phyloP scores from a whole-genome alignment of 2,888 invertebrate species.

The Thalpophila matura region DNA sequence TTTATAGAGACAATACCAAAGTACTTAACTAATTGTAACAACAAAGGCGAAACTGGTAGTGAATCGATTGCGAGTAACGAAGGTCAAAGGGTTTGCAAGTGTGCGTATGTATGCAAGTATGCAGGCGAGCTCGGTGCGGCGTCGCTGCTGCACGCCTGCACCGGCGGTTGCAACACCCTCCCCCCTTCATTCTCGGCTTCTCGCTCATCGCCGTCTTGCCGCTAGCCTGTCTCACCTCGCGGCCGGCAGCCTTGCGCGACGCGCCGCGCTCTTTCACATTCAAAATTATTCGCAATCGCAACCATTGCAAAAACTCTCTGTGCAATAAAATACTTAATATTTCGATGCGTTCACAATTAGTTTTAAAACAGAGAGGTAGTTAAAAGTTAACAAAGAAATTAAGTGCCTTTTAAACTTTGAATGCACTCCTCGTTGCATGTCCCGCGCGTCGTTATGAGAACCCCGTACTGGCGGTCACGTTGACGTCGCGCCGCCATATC shows the following conservation, averaged over 20 bases:
- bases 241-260: slow-evolving; percentile 91
- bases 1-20: slow-evolving; percentile 55
- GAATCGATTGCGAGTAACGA: slow-evolving; percentile 88
- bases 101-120: slow-evolving; percentile 90
- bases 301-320: slow-evolving; percentile 90
- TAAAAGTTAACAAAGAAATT: slow-evolving; percentile 79
- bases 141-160: slow-evolving; percentile 91
- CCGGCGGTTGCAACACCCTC: slow-evolving; percentile 91
- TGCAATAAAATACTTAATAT: slow-evolving; percentile 87
- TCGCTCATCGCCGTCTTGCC: slow-evolving; percentile 90
- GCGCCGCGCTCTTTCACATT: slow-evolving; percentile 91
- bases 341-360: slow-evolving; percentile 84
- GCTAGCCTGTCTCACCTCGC: slow-evolving; percentile 91
- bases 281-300: slow-evolving; percentile 91
- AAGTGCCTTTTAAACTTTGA: slow-evolving; percentile 88
- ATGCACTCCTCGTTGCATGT: slow-evolving; percentile 92
- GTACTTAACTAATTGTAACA: slow-evolving; percentile 76
- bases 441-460: slow-evolving; percentile 95
- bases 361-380: slow-evolving; percentile 83
- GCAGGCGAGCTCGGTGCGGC: slow-evolving; percentile 90
- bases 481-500: slow-evolving; percentile 94
- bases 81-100: slow-evolving; percentile 88
- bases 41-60: slow-evolving; percentile 84
- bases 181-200: slow-evolving; percentile 90
- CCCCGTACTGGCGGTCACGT: slow-evolving; percentile 93